Percentiles rank a stretch among this genome's conserved stretches.
Conservation (phyloP, 2,113 vertebrate genomes). For the Lepisosteus osseus region DNA sequence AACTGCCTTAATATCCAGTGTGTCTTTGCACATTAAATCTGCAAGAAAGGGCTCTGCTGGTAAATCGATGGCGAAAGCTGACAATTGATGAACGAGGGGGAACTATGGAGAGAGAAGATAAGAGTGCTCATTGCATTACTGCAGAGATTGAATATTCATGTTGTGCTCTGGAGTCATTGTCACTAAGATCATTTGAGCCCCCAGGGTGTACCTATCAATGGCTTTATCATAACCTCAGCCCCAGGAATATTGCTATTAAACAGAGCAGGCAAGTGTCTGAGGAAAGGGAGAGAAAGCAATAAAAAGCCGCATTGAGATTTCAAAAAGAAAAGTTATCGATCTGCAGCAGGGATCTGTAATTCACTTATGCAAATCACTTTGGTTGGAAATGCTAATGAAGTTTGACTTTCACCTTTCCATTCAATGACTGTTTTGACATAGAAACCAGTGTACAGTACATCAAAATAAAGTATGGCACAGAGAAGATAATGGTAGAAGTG, state of each 20-base stretch:
- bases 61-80: background rate
- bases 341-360: background rate
- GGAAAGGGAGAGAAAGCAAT: background rate
- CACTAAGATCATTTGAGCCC: background rate
- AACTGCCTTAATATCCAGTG: too few species aligned
- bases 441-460: background rate
- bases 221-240: constrained; percentile 1
- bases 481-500: background rate
- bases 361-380: background rate
- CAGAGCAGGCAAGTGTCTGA: background rate
- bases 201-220: background rate
- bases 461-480: background rate
- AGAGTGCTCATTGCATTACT: background rate
- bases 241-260: background rate
- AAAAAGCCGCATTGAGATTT: background rate
- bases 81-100: background rate
- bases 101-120: background rate
- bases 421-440: background rate
- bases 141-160: constrained; percentile 4
- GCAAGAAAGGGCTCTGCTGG: too few species aligned
- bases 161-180: background rate
- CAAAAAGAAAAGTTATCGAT: background rate
- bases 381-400: constrained; percentile 1
- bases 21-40: too few species aligned
- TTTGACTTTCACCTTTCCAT: background rate